Evolutionary conservation across 2,888 invertebrate genomes (phyloP).

Genomic region (Ochropacha duplaris): DNA sequence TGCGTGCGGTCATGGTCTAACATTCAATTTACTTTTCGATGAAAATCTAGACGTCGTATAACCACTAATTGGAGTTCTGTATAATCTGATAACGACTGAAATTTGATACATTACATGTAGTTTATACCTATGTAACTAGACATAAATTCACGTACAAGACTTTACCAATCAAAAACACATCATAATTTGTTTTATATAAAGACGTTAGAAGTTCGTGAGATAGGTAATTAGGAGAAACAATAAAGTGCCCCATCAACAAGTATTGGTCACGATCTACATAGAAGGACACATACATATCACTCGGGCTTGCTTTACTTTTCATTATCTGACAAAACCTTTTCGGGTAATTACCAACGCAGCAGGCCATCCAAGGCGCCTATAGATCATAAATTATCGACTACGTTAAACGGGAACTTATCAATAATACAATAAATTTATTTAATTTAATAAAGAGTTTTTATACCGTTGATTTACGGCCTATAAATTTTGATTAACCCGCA

Average conservation of each 20-base stretch:
- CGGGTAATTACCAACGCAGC: neutral
- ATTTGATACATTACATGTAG: neutral
- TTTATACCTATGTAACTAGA: neutral
- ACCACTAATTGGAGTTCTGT: conserved; percentile 1
- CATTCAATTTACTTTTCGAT: neutral
- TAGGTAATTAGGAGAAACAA: no score
- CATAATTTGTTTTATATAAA: no score
- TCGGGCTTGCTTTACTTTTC: no score
- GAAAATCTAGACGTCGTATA: neutral
- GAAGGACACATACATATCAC: no score
- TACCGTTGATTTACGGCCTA: neutral
- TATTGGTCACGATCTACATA: no score
- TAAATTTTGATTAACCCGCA: neutral
- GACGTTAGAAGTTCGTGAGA: no score
- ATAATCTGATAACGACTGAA: neutral
- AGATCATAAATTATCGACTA: neutral
- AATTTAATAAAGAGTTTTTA: neutral
- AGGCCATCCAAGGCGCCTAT: neutral
- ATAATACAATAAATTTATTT: neutral
- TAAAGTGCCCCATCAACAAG: no score
- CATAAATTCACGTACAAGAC: no score
- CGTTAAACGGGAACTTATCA: neutral
- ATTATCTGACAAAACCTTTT: no score
- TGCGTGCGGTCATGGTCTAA: neutral
- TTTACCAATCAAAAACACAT: no score